These are phyloP conservation scores for Columba guinea DNA, from an alignment of 2,797 vertebrate genomes.

Conservation along the genomic window DNA sequence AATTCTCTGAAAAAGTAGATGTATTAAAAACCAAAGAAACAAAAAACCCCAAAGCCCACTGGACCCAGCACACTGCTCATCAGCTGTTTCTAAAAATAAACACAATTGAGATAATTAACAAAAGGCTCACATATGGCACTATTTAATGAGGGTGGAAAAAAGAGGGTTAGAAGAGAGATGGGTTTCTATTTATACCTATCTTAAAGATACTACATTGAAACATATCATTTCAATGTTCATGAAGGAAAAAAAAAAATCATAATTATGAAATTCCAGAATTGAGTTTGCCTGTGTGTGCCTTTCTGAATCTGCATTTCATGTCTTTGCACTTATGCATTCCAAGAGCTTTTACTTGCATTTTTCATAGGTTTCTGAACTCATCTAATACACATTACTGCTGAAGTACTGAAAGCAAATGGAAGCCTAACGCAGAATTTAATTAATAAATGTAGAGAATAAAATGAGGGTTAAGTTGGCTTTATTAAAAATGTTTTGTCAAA, in stretches of 20 bases:
- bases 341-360: neutral
- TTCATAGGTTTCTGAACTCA: neutral
- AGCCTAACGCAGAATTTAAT: neutral
- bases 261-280: neutral
- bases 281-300: neutral
- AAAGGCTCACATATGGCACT: neutral
- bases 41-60: neutral
- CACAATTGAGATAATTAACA: neutral
- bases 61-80: neutral
- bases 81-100: constrained; percentile 12
- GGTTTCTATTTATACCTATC: neutral
- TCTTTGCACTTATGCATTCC: neutral
- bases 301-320: neutral
- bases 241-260: neutral
- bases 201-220: neutral
- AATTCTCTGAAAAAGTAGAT: neutral
- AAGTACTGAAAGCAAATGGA: neutral
- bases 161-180: neutral
- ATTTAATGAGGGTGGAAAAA: neutral
- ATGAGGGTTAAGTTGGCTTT: neutral
- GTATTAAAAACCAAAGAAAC: neutral
- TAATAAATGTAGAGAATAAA: neutral
- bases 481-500: neutral
- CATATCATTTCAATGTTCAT: neutral
- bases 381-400: neutral